A percentile compares a stretch with the other conserved stretches of the same genome.
Conservation (phyloP, 2,888 invertebrate species). For the Leptopilina syphax region DNA sequence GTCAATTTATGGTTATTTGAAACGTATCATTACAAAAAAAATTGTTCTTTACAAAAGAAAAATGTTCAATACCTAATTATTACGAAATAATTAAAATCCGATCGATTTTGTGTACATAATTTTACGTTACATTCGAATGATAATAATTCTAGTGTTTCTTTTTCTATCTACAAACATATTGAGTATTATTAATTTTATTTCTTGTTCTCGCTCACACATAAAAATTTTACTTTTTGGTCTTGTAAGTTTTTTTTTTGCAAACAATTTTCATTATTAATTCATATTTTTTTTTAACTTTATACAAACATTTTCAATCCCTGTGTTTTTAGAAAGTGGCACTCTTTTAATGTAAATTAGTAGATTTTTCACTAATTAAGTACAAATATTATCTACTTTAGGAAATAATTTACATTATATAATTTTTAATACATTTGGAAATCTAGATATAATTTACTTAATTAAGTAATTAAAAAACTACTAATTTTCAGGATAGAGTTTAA, state of each 20-base stretch:
- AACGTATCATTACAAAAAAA: background rate
- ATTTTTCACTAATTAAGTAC: constrained; percentile 40
- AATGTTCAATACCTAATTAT: background rate
- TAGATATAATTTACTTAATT: constrained; percentile 1
- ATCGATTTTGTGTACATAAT: background rate
- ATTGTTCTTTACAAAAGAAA: background rate
- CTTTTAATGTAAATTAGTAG: background rate
- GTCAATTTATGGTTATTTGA: constrained; percentile 1
- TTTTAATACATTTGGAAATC: background rate
- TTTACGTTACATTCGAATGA: constrained; percentile 15
- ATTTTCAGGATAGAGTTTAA: background rate
- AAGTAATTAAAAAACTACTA: background rate
- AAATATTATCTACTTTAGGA: constrained; percentile 41
- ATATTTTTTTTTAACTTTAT: constrained; percentile 16
- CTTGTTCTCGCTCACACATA: background rate
- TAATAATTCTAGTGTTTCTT: constrained; percentile 48
- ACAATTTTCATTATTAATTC: background rate
- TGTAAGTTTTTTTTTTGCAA: constrained; percentile 19
- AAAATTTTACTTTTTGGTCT: constrained; percentile 27
- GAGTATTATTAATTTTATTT: constrained; percentile 9
- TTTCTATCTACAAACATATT: constrained; percentile 49
- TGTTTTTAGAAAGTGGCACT: constrained; percentile 1
- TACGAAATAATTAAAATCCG: background rate
- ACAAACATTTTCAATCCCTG: constrained; percentile 22
- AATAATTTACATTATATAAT: constrained; percentile 2